Conservation (phyloP, 2,113 vertebrate species). For the Dromaius novaehollandiae region DNA sequence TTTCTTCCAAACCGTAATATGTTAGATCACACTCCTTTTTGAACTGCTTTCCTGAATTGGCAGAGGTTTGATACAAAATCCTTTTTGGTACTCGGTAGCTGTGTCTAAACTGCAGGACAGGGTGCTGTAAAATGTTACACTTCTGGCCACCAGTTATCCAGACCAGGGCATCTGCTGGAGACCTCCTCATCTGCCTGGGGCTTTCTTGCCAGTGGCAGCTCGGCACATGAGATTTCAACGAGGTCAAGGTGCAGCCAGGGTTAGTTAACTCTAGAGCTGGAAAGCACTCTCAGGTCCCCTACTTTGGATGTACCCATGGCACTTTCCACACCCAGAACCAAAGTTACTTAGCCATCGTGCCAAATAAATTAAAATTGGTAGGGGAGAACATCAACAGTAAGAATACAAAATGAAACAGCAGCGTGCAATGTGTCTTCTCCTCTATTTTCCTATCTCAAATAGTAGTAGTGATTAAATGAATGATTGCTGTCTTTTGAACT, state of each 20-base stretch:
- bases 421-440: background rate
- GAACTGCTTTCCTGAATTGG: background rate
- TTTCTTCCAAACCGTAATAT: background rate
- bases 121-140: background rate
- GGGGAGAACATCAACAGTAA: background rate
- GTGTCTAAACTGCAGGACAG: background rate
- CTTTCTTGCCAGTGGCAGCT: background rate
- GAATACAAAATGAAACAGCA: background rate
- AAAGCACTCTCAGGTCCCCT: too few relatives aligned
- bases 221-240: background rate
- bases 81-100: background rate
- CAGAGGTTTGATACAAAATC: background rate
- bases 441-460: background rate
- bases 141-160: background rate
- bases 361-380: accelerated
- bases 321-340: background rate
- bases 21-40: background rate
- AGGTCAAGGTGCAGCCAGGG: background rate
- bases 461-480: background rate
- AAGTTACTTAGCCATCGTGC: background rate
- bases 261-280: background rate
- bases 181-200: background rate
- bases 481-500: background rate
- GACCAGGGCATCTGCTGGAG: background rate
- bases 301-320: background rate